Conservation (phyloP, 2,797 vertebrate species). For the Lagorchestes hirsutus region DNA sequence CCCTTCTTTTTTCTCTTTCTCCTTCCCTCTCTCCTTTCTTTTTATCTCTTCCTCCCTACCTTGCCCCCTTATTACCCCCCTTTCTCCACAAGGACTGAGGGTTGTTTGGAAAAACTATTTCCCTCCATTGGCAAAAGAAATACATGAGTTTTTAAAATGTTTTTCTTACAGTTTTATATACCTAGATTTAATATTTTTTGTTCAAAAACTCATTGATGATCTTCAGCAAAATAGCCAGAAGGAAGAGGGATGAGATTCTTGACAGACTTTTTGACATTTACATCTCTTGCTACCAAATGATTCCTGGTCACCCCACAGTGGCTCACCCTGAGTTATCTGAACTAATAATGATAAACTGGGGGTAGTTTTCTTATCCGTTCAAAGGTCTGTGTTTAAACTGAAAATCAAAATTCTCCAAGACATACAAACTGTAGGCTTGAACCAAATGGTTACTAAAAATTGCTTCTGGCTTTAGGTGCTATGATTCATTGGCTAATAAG, state of each 20-base stretch:
- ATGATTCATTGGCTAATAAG: not conserved
- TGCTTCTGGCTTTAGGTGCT: not conserved
- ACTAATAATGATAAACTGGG: not conserved
- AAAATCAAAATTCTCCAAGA: not conserved
- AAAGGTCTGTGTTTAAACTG: not conserved
- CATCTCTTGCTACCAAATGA: not conserved
- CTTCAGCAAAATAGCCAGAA: not conserved
- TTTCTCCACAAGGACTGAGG: not conserved
- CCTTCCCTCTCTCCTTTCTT: not conserved
- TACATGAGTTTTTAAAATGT: not conserved
- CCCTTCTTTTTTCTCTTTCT: not conserved
- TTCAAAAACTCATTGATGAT: not conserved
- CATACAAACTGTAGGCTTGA: not conserved
- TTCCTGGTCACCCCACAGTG: not conserved
- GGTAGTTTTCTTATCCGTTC: not conserved
- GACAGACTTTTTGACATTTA: not conserved
- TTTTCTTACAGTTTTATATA: not conserved
- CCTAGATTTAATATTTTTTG: not conserved
- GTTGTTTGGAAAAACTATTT: not conserved
- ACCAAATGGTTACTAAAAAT: not conserved
- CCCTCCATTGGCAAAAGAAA: not conserved
- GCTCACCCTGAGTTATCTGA: not conserved
- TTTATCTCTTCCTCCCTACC: not conserved
- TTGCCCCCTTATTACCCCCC: not conserved
- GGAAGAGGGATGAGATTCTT: not conserved